Evolutionary conservation across 2,888 invertebrate genomes (phyloP).

Genomic region (Leucophora obtusa): DNA sequence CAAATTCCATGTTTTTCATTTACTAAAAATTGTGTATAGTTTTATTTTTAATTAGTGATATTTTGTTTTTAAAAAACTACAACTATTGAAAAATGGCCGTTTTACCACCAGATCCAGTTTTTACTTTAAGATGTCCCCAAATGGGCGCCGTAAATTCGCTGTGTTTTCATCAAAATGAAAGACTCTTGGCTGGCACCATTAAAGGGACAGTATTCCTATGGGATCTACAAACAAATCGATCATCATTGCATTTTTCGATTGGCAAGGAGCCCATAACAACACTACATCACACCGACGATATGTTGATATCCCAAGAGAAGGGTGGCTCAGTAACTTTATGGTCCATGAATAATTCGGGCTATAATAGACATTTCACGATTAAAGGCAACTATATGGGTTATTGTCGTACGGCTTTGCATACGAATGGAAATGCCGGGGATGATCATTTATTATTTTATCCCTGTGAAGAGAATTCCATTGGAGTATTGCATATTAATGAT

Average conservation of each 20-base stretch:
- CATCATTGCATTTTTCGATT: slow-evolving; percentile 83
- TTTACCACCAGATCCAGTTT: slow-evolving; percentile 86
- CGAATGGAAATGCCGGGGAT: slow-evolving; percentile 74
- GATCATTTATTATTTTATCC: slow-evolving; percentile 82
- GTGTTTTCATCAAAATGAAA: slow-evolving; percentile 84
- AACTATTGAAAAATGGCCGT: slow-evolving; percentile 81
- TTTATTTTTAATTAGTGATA: slow-evolving; percentile 58
- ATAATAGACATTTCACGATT: slow-evolving; percentile 81
- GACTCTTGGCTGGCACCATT: slow-evolving; percentile 86
- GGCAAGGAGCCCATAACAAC: slow-evolving; percentile 81
- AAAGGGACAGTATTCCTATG: slow-evolving; percentile 87
- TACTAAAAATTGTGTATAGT: slow-evolving; percentile 70
- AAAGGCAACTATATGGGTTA: slow-evolving; percentile 84
- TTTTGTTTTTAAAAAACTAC: slow-evolving; percentile 64
- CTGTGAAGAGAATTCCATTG: slow-evolving; percentile 80
- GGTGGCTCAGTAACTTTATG: slow-evolving; percentile 85
- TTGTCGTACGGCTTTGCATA: slow-evolving; percentile 82
- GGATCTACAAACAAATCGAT: slow-evolving; percentile 88
- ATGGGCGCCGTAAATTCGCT: slow-evolving; percentile 87
- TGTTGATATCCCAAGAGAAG: slow-evolving; percentile 87
- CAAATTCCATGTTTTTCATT: slow-evolving; percentile 70
- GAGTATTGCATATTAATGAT: slow-evolving; percentile 77
- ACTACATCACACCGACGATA: slow-evolving; percentile 80
- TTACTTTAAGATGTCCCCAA: slow-evolving; percentile 84
- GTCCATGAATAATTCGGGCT: slow-evolving; percentile 82